Base-by-base conservation (phyloP, 2,888 invertebrate genomes). In the Limnephilus auricula region DNA sequence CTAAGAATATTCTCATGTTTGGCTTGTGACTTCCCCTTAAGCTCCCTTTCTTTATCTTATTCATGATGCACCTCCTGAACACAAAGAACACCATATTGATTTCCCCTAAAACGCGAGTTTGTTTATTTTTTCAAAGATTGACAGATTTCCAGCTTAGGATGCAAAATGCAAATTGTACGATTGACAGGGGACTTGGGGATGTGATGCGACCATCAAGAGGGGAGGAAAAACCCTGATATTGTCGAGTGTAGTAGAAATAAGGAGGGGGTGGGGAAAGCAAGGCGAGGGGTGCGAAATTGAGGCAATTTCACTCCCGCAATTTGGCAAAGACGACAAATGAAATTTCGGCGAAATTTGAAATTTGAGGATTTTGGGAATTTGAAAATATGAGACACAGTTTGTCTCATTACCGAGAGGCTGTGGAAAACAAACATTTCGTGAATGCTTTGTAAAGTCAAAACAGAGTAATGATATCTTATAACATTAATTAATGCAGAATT, bases 81-180 rank as follows among this genome's bases (percentile, higher is more conserved):
- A 65, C 65, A 25, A 25, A 65, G 65, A 65, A 65, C 25, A 65
- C 5, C 65, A 65, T 65, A 65, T 65, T 65, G 65, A 65, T 65
- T 65, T 65, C 65, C 65, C 25, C 65, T 65, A 65, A 65, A n/a
- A 25, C 65, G 65, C 65, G 65, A 82, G 32, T 34, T 13, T 82
- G 32, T 82, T 82, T 82, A 37, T 82, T 32, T 32, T 82, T 82
- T 37, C 32, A 32, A 32, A 25, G 82, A 82, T 82, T 85, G 85
- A 85, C 37, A 85, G 40, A 85, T 85, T 85, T 85, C 40, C 13
- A 40, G 85, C 85, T 85, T 85, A 85, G 90, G 37, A 86, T 90
- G 90, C 90, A 90, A 86, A 86, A 90, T 90, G 90, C 90, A 90
- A 85, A 90, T 90, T 79, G 31, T 86, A 86, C 90, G 90, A 90